Conservation (phyloP, 2,888 invertebrate species). For the Tetramorium bicarinatum region DNA sequence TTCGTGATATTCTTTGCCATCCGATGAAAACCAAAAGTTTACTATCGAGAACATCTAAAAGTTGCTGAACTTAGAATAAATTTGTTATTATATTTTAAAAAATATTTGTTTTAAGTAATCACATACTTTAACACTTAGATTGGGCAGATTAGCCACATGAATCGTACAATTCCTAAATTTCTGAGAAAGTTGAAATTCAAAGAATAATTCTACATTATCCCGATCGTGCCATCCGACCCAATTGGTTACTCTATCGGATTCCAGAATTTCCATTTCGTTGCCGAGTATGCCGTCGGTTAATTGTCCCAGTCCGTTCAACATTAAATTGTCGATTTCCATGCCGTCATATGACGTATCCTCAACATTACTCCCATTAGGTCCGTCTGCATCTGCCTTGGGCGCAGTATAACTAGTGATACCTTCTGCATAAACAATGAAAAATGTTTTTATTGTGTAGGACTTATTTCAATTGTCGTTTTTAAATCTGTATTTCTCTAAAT, state of each 20-base stretch:
- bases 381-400: constrained; percentile 89
- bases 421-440: constrained; percentile 86
- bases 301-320: constrained; percentile 93
- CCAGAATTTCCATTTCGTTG: constrained; percentile 86
- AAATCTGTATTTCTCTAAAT: background rate
- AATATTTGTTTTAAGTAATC: background rate
- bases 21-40: constrained; percentile 93
- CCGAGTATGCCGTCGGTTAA: constrained; percentile 92
- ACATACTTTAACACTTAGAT: constrained; percentile 92
- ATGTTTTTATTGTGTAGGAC: background rate
- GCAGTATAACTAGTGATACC: constrained; percentile 90
- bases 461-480: constrained; percentile 1
- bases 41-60: constrained; percentile 92
- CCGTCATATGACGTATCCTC: constrained; percentile 95
- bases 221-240: constrained; percentile 96
- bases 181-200: constrained; percentile 93
- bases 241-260: constrained; percentile 81
- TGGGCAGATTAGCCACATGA: constrained; percentile 89
- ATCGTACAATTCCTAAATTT: constrained; percentile 88
- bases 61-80: constrained; percentile 2
- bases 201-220: constrained; percentile 91
- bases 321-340: constrained; percentile 86
- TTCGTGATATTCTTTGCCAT: constrained; percentile 92
- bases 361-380: constrained; percentile 89
- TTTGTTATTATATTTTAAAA: background rate